phyloP scores from a whole-genome alignment of 2,888 invertebrate genomes.

The Nomada goodeniana region DNA sequence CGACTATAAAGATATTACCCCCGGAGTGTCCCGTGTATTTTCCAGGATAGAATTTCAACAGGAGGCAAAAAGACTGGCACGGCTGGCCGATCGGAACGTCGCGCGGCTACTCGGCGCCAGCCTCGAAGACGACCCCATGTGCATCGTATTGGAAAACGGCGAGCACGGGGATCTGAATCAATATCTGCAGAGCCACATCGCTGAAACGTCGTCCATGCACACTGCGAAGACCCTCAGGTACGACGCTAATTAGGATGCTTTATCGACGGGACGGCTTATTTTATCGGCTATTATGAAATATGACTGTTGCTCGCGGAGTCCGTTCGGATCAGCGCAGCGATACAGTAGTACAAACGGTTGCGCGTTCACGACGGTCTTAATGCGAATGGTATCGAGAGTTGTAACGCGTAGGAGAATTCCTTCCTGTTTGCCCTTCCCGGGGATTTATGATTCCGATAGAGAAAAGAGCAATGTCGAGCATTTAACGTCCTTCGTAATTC shows the following conservation, averaged over 20 bases:
- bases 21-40: constrained; percentile 68
- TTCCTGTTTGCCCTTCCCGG: too few relatives aligned
- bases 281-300: too few relatives aligned
- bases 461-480: too few relatives aligned
- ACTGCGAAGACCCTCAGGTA: constrained; percentile 90
- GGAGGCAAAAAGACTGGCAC: constrained; percentile 89
- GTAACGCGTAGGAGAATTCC: too few relatives aligned
- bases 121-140: constrained; percentile 90
- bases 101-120: constrained; percentile 90
- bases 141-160: constrained; percentile 91
- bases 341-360: too few relatives aligned
- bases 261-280: too few relatives aligned
- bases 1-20: constrained; percentile 75
- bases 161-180: constrained; percentile 93
- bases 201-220: constrained; percentile 89
- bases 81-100: constrained; percentile 90
- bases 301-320: too few relatives aligned
- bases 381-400: too few relatives aligned
- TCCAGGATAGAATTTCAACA: constrained; percentile 89
- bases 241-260: constrained; percentile 57
- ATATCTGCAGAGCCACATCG: constrained; percentile 92
- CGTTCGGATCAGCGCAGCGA: too few relatives aligned
- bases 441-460: too few relatives aligned
- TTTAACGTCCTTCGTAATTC: too few relatives aligned
- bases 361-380: too few relatives aligned